These are phyloP conservation scores for Seira sanloemensis DNA, from an alignment of 2,888 invertebrate genomes.

Conservation along the genomic window DNA sequence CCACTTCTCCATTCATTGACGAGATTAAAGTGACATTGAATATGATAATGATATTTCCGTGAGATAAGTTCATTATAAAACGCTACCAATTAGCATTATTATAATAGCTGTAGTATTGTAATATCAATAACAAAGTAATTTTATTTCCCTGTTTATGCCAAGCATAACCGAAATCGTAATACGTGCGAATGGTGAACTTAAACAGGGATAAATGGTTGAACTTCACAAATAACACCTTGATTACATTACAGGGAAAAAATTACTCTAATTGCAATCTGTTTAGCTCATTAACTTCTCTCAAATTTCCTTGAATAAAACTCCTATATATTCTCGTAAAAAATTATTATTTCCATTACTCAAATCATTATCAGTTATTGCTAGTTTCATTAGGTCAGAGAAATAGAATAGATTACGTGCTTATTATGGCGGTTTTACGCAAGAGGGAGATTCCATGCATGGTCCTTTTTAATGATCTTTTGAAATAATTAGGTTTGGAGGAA, in stretches of 20 bases:
- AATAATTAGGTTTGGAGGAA: not conserved
- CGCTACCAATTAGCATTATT: constrained; percentile 30
- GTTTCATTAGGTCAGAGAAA: constrained; percentile 59
- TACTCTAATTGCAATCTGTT: constrained; percentile 59
- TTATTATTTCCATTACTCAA: constrained; percentile 24
- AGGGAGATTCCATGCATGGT: not conserved
- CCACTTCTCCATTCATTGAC: constrained; percentile 5
- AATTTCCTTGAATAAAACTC: constrained; percentile 47
- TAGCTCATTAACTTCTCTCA: constrained; percentile 55
- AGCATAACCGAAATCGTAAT: not conserved
- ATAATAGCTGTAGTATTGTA: constrained; percentile 12
- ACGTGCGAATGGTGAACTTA: not conserved
- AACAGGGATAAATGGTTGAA: constrained; percentile 8
- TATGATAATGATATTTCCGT: constrained; percentile 49
- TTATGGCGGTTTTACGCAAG: not conserved
- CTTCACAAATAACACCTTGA: constrained; percentile 35
- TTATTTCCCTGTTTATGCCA: not conserved
- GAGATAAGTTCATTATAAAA: constrained; percentile 42
- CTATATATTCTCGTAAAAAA: constrained; percentile 24
- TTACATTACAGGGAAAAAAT: not conserved
- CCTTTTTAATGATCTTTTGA: not conserved
- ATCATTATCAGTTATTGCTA: constrained; percentile 34
- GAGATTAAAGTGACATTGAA: constrained; percentile 49
- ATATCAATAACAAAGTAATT: not conserved
- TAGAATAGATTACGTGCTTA: no score